Evolutionary conservation across 2,888 invertebrate species (phyloP), one percentile per base, ranked within the genome.

Genomic region (Asteroscopus sphinx): DNA sequence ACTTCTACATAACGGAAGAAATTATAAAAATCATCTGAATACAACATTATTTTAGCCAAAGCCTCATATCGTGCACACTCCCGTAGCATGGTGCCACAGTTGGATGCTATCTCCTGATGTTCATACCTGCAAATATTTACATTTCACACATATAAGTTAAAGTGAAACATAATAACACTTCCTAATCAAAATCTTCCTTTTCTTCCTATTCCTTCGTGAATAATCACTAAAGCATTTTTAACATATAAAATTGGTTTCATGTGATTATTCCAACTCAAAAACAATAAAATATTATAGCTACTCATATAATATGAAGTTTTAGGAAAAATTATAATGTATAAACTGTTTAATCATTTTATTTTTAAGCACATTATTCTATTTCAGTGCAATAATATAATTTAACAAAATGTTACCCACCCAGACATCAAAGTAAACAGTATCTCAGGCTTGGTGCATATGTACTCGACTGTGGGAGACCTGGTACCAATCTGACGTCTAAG

Each of bases 1-100:
- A 99, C 98, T 95, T 99, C 99, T 83, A 99, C 99, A 92, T 99
- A 99, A 93, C 97, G 97, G 95, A 99, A 99, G 96, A 99, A 99
- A 95, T 99, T 98, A 94, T 99, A 99, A 96, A 99, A 99, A 92
- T 99, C 98, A 79, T 99, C 98, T 64, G 99, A 98, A 94, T 98
- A 97, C 81, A 99, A 96, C 97, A 99, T 98, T 78, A 99, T 99
- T 95, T 99, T 99, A 68, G 99, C 99, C 89, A 99, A 95, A 59
- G 99, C 99, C 94, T 99, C 99, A 86, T 99, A 99, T 89, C 99
- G 96, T 76, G 99, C 98, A 95, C 99, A 99, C 91, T 99, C 99
- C 57, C 99, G 95, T 77, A 99, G 95, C 99, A 99, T 99, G 72
- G 98, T 99, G 62, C 99, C 99, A 94, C 99, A 99, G 91, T 99